phyloP scores from a whole-genome alignment of 2,888 invertebrate species.

The Rhyacophila evoluta region DNA sequence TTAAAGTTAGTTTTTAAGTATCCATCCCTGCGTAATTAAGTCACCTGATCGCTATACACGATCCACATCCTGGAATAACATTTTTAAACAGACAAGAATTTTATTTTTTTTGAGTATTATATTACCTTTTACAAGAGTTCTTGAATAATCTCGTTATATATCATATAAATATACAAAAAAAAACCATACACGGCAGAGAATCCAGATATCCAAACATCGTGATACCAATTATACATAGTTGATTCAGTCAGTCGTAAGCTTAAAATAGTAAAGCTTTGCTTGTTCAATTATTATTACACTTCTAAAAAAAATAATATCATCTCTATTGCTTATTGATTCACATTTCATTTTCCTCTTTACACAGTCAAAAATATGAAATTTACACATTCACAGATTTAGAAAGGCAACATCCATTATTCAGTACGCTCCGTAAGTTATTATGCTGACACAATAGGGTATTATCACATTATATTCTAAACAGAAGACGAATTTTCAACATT shows the following conservation, averaged over 20 bases:
- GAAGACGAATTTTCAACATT: too few relatives aligned
- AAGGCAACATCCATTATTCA: conserved; percentile 10
- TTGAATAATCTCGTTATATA: conserved; percentile 49
- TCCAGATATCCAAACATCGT: conserved; percentile 36
- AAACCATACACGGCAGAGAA: conserved; percentile 44
- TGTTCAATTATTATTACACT: conserved; percentile 50
- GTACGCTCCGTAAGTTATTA: background rate
- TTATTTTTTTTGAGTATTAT: conserved; percentile 45
- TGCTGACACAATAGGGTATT: conserved; percentile 6
- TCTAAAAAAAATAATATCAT: conserved; percentile 41
- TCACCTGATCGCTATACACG: conserved; percentile 46
- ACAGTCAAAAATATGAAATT: background rate
- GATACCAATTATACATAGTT: conserved; percentile 47
- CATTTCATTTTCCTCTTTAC: conserved; percentile 36
- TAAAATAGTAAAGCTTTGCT: conserved; percentile 54
- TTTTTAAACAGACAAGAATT: conserved; percentile 39
- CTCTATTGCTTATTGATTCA: conserved; percentile 58
- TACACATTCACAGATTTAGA: conserved; percentile 23
- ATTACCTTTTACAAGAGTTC: conserved; percentile 41
- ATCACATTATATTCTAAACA: background rate
- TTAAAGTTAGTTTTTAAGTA: conserved; percentile 72
- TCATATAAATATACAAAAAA: conserved; percentile 42
- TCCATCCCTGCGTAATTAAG: conserved; percentile 72
- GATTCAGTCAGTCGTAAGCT: conserved; percentile 53
- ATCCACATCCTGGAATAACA: conserved; percentile 40